Base-by-base conservation (phyloP, 2,797 vertebrate genomes). In the Heteromormyrus szaboi region DNA sequence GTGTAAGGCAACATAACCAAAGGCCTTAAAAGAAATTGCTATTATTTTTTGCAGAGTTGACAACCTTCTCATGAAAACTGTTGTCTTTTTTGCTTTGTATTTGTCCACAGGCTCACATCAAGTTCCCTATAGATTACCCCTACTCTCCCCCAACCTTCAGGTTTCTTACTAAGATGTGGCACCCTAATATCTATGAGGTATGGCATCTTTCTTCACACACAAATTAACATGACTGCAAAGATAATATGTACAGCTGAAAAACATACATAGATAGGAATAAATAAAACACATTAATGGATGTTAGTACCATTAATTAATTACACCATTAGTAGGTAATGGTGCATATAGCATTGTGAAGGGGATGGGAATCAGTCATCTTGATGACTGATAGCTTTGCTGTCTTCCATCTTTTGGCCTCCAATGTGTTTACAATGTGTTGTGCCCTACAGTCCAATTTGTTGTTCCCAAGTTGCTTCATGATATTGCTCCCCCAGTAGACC, bases 91-190 rank as follows among this genome's bases (percentile, higher is more conserved):
- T 62, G 17, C 59, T 46, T 25, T 48, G 12, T 88, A 14, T 85
- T 81, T 72, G 56, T 85, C 83, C 95, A 0, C 92, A 97, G 96
- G 95, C 96, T 90, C 96, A 96, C 91, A 96, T 97, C 94, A 97
- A 97, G 93, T 97, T 97, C 93, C 96, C 96, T 92, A 96, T 97
- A 5, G 96, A 97, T 92, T 97, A 97, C 90, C 96, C 96, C 54
- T 97, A 97, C 92, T 97, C 96, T 91, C 96, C 96, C 90, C 96
- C 96, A 91, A 97, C 96, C 92, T 97, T 97, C 95, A 96, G 96
- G 93, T 97, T 97, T 92, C 95, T 97, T 93, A 97, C 96, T 91
- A 97, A 97, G 95, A 97, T 97, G 96, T 97, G 96, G 96, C 96
- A 97, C 76, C 96, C 96, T 90, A 97, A 97, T 95, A 96, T 97